Evolutionary conservation across 2,113 vertebrate species (phyloP).

Genomic region (Amphilophus citrinellus): DNA sequence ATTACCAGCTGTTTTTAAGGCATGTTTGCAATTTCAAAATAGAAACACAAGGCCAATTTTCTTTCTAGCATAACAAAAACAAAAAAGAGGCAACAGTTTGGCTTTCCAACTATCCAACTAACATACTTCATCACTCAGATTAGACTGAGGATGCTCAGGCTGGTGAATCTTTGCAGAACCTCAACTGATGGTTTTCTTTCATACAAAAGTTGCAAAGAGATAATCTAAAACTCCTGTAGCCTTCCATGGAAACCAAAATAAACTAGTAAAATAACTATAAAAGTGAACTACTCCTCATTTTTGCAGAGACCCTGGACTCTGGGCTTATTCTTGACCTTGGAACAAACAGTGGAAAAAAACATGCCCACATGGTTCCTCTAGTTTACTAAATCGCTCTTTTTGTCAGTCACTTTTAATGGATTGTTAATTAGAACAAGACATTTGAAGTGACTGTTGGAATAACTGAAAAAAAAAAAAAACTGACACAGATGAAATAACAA

Average conservation of each 20-base stretch:
- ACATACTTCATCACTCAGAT: background rate
- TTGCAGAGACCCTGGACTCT: too few species aligned
- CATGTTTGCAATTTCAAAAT: background rate
- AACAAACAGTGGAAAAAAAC: too few species aligned
- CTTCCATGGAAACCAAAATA: too few species aligned
- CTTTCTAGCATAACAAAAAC: background rate
- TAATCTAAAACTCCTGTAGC: too few species aligned
- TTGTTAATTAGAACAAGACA: too few species aligned
- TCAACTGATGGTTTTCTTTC: background rate
- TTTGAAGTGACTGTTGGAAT: background rate
- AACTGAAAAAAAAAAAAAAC: background rate
- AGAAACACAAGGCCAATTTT: background rate
- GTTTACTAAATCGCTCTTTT: too few species aligned
- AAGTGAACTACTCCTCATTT: too few species aligned
- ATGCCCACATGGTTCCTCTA: too few species aligned
- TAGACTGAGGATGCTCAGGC: background rate
- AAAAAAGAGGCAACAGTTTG: background rate
- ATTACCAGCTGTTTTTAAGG: background rate
- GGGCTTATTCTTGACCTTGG: too few species aligned
- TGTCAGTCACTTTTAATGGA: too few species aligned
- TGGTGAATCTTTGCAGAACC: background rate
- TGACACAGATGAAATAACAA: accelerated
- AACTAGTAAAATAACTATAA: too few species aligned
- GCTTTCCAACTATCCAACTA: background rate
- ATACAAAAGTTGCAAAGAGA: too few species aligned